These are phyloP conservation scores for Phanerotoma sp. DNA, from an alignment of 2,888 invertebrate genomes.

Conservation along the genomic window DNA sequence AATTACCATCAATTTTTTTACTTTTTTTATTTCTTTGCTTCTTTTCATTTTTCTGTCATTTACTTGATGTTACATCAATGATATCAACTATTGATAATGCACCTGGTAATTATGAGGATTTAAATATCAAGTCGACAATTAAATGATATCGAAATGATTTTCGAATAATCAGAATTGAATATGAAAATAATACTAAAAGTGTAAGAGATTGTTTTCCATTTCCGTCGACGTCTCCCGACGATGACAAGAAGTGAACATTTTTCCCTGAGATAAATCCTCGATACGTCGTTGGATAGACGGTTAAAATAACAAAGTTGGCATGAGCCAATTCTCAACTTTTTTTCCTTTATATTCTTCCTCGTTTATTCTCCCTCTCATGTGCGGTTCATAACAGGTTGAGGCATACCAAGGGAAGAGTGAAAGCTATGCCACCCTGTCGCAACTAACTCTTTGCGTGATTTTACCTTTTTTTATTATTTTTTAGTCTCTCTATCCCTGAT, in stretches of 20 bases:
- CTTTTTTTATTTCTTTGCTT: too few relatives aligned
- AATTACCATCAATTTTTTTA: too few relatives aligned
- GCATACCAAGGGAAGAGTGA: conserved; percentile 17
- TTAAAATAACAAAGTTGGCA: not conserved
- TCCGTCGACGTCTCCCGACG: conserved; percentile 11
- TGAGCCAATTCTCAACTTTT: not conserved
- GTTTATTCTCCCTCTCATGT: not conserved
- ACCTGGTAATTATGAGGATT: too few relatives aligned
- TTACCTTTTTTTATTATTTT: conserved; percentile 28
- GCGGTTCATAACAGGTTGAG: not conserved
- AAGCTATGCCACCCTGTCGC: conserved; percentile 25
- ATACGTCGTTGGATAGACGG: not conserved
- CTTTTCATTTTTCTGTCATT: too few relatives aligned
- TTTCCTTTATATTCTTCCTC: not conserved
- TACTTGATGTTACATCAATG: too few relatives aligned
- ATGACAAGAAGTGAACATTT: conserved; percentile 1
- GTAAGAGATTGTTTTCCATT: not conserved
- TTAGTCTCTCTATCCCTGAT: conserved; percentile 4
- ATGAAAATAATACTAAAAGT: too few relatives aligned
- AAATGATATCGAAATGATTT: not conserved
- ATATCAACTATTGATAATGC: too few relatives aligned
- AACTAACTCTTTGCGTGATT: conserved; percentile 32
- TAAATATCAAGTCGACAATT: too few relatives aligned
- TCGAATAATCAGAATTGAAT: too few relatives aligned
- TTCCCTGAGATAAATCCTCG: not conserved